Base-by-base conservation (phyloP, 2,113 vertebrate genomes). In the Tauraco erythrolophus region DNA sequence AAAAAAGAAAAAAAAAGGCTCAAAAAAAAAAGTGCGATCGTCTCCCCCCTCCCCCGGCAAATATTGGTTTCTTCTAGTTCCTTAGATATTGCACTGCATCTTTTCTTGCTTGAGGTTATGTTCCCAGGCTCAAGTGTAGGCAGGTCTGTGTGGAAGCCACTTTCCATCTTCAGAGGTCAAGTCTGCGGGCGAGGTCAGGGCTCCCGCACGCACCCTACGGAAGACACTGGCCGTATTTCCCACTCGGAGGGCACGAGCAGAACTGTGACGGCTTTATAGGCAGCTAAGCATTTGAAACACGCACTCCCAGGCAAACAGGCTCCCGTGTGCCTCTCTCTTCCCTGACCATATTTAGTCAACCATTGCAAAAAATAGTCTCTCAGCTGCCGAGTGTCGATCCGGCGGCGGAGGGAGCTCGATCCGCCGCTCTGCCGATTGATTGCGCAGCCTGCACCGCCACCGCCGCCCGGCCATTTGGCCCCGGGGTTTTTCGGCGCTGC, bases 341-440 rank as follows among this genome's bases (percentile, higher is more conserved):
- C 99, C 98, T 99, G 99, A 99, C 99, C 99, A 99, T 99, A 99
- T 99, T 99, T 99, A 99, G 99, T 99, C 99, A 99, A 99, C 99
- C 99, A 98, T 99, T 98, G 99, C 99, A 99, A 99, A 99, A 99
- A 99, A 99, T 99, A 99, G 98, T 98, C 99, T 98, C 98, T 96
- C 96, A 98, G 98, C 98, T 98, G 98, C 98, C 97, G 98, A 99
- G 98, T 98, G 99, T 98, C 98, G 98, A 99, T 99, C 98, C 92
- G 92, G 97, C 98, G 61, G 98, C 98, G 97, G 98, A 97, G 98
- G 98, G 99, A 99, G 98, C 98, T 98, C 98, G 98, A 98, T 99
- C 98, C 97, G 48, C 95, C 97, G 97, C 97, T 99, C 99, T 98
- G 98, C 98, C 98, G 98, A 99, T 99, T 98, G 99, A 99, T 99